Base-by-base conservation (phyloP, 2,797 vertebrate genomes). In the Periparus ater region DNA sequence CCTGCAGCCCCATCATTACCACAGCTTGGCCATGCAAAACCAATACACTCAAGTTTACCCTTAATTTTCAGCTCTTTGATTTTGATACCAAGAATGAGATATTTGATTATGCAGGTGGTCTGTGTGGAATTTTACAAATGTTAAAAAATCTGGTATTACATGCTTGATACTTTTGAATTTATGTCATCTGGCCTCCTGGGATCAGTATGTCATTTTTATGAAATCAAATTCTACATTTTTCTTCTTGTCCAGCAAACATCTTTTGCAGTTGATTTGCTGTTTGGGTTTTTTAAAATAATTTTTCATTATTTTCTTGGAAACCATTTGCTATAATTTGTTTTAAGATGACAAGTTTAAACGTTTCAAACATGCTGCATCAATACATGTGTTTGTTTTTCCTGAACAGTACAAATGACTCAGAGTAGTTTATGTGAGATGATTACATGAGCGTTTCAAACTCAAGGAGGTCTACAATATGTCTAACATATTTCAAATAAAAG, bases 401-500 rank as follows among this genome's bases (percentile, higher is more conserved):
- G 55, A 88, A 38, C 14, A 51, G 14, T 42, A 50, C 10, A 78
- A 82, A 88, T 68, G 11, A 85, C 66, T 72, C 29, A 68, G 36
- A 85, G 23, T 67, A 70, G 54, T 67, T 67, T 75, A 17, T 85
- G 55, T 85, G 54, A 88, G 38, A 21, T 75, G 27, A 73, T 92
- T 75, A 78, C 36, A 67, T 7, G 25, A 63, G 45, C 67, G 30
- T 60, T 85, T 89, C 50, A 86, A 42, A 91, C 14, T 50, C 48
- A 85, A 34, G 30, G 50, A 21, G 19, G 11, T 18, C 40, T 89
- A 38, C 32, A 45, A 20, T 57, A 45, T 57, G 15, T 57, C 53
- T 67, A 30, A 78, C 16, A 63, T 67, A 82, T 70, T 82, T 67
- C 36, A 95, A 87, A 95, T 75, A 67, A 95, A 91, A 72, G 32